Percentiles rank a stretch among this genome's conserved stretches.
Conservation (phyloP, 2,888 invertebrate species). For the Drosophila formosana region DNA sequence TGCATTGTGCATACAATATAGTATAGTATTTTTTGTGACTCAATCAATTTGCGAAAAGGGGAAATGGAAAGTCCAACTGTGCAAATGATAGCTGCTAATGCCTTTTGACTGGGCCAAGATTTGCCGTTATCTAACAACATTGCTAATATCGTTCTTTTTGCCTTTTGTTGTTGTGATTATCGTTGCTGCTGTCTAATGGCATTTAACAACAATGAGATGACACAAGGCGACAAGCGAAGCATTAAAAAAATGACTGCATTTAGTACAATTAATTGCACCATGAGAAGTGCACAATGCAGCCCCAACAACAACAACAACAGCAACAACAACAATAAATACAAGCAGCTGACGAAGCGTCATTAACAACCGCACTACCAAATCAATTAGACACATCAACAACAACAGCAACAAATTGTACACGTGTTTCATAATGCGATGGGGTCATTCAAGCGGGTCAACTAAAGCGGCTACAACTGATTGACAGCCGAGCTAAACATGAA, state of each 20-base stretch:
- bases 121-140: conserved; percentile 18
- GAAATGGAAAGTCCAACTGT: background rate
- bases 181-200: conserved; percentile 8
- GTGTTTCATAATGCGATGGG: conserved; percentile 22
- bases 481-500: background rate
- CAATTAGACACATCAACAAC: conserved; percentile 33
- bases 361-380: conserved; percentile 19
- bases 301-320: too few species aligned
- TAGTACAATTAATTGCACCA: conserved; percentile 34
- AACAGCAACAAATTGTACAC: conserved; percentile 14
- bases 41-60: background rate
- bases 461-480: conserved; percentile 18
- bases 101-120: conserved; percentile 11
- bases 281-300: conserved; percentile 10
- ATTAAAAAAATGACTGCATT: conserved; percentile 14
- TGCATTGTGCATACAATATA: too few species aligned
- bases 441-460: conserved; percentile 23
- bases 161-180: background rate
- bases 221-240: conserved; percentile 2
- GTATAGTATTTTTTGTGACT: too few species aligned
- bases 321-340: background rate
- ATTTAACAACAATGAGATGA: conserved; percentile 9
- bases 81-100: conserved; percentile 13
- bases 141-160: conserved; percentile 3
- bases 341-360: conserved; percentile 5